Evolutionary conservation across 2,113 vertebrate species (phyloP).

Genomic region (Esox niger): DNA sequence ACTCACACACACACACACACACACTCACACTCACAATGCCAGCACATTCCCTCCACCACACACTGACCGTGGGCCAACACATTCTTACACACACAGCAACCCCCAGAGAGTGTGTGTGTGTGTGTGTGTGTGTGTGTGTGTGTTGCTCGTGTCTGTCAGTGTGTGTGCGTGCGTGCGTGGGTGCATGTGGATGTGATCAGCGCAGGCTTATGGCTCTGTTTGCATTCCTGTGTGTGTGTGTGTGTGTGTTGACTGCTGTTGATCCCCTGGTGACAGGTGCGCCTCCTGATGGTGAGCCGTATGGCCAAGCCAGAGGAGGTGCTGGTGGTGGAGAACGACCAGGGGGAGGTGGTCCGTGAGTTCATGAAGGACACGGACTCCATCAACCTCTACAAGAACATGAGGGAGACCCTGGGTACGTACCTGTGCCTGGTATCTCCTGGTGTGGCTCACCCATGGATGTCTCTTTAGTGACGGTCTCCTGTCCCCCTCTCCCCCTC

Average conservation of each 20-base stretch:
- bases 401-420: constrained; percentile 97
- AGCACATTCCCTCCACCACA: too few species aligned
- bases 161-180: background rate
- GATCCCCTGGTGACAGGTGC: constrained; percentile 76
- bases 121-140: background rate
- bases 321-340: constrained; percentile 97
- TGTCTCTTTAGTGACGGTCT: background rate
- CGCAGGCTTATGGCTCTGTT: background rate
- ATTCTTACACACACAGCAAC: too few species aligned
- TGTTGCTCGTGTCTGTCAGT: background rate
- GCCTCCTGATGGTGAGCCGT: constrained; percentile 95
- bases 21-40: too few species aligned
- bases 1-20: too few species aligned
- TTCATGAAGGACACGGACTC: constrained; percentile 99
- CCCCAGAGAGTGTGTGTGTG: too few species aligned
- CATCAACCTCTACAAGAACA: constrained; percentile 98
- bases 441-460: background rate
- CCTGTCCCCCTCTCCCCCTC: background rate
- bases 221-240: background rate
- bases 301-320: constrained; percentile 99
- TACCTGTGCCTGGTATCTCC: too few species aligned
- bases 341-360: constrained; percentile 96
- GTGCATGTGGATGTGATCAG: background rate
- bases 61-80: too few species aligned
- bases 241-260: constrained; percentile 24